Percentiles rank a stretch among this genome's conserved stretches.
Conservation (phyloP, 2,797 vertebrate species). For the Alectoris magna region DNA sequence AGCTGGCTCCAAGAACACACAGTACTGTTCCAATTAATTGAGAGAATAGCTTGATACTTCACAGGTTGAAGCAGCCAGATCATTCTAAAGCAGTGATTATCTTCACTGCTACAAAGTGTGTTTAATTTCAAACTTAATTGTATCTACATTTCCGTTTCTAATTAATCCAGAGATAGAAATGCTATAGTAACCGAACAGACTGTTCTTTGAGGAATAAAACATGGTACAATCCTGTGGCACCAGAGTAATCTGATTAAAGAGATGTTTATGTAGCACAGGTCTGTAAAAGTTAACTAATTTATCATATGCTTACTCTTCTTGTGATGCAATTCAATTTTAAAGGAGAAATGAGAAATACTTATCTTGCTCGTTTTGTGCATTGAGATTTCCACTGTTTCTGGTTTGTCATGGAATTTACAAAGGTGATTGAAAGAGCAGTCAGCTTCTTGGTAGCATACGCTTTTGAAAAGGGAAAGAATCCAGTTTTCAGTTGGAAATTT, state of each 20-base stretch:
- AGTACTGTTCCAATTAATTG: constrained; percentile 74
- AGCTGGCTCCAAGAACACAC: constrained; percentile 44
- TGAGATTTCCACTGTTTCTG: constrained; percentile 33
- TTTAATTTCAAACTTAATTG: constrained; percentile 81
- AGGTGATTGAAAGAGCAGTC: not conserved
- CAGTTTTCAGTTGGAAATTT: constrained; percentile 12
- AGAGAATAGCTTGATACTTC: constrained; percentile 68
- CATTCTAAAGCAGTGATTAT: constrained; percentile 78
- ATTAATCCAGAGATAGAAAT: constrained; percentile 80
- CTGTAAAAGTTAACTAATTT: constrained; percentile 53
- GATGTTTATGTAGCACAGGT: constrained; percentile 49
- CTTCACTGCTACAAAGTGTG: constrained; percentile 67
- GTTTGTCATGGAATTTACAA: constrained; percentile 32
- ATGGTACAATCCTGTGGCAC: constrained; percentile 34
- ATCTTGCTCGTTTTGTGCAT: not conserved
- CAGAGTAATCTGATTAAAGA: constrained; percentile 66
- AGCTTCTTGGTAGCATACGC: accelerated
- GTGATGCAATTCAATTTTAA: constrained; percentile 16
- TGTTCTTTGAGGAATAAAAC: constrained; percentile 74
- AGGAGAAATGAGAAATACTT: constrained; percentile 29
- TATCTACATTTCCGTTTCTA: constrained; percentile 79
- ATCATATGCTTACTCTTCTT: constrained; percentile 34
- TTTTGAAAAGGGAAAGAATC: not conserved
- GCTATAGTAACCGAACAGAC: constrained; percentile 73
- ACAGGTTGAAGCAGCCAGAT: constrained; percentile 68